A percentile compares a stretch with the other conserved stretches of the same genome.
These are phyloP conservation scores for Caenorhabditis drosophilae DNA, from an alignment of 2,888 invertebrate species.

Conservation along the genomic window DNA sequence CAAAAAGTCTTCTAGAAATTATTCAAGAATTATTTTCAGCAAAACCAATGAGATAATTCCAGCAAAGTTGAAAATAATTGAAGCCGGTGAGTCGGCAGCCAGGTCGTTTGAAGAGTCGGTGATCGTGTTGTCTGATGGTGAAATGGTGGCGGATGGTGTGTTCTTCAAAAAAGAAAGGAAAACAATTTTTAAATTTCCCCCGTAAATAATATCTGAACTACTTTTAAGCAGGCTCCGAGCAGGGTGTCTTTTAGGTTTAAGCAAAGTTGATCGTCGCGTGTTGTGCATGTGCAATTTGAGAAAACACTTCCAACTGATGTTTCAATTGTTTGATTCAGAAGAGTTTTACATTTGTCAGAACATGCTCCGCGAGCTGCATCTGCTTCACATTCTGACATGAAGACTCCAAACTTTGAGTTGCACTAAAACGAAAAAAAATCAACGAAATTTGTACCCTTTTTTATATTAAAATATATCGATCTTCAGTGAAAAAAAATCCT, in stretches of 20 bases:
- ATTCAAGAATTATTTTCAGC: conserved; percentile 4
- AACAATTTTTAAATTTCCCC: neutral
- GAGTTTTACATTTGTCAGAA: conserved; percentile 53
- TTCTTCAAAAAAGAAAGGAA: conserved; percentile 18
- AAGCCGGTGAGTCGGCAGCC: conserved; percentile 14
- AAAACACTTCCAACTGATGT: conserved; percentile 46
- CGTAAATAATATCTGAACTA: neutral
- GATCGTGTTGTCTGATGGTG: conserved; percentile 41
- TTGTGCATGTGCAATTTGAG: conserved; percentile 64
- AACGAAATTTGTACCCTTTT: neutral
- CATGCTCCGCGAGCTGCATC: conserved; percentile 61
- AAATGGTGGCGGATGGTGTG: conserved; percentile 22
- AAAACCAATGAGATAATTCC: too few species aligned
- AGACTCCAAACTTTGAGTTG: conserved; percentile 66
- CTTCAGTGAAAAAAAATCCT: too few species aligned
- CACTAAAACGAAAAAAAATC: conserved; percentile 46
- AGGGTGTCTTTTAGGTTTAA: conserved; percentile 56
- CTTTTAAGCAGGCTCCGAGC: conserved; percentile 51
- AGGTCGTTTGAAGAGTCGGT: conserved; percentile 35
- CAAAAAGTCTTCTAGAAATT: too few species aligned
- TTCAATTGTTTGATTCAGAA: conserved; percentile 37
- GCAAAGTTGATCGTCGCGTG: conserved; percentile 66
- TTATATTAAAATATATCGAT: neutral
- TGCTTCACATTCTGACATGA: conserved; percentile 67
- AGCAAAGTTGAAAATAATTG: conserved; percentile 12